Percentiles rank a stretch among this genome's conserved stretches.
Evolutionary conservation across 2,888 invertebrate species (phyloP).

Genomic region (Uropetala carovei): DNA sequence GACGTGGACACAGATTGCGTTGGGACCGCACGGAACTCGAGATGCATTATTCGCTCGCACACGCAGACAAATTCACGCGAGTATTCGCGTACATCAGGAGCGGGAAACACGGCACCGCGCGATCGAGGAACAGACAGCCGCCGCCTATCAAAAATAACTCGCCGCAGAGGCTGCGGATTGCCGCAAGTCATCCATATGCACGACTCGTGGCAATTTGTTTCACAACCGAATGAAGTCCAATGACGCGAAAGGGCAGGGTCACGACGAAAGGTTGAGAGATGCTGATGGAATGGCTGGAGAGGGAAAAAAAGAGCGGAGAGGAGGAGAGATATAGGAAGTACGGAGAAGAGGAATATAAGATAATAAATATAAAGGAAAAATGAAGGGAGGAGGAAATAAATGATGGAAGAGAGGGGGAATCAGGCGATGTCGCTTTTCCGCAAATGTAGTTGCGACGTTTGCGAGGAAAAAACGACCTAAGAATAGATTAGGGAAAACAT

Average conservation of each 20-base stretch:
- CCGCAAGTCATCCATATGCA: background rate
- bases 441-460: background rate
- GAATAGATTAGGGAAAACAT: background rate
- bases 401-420: too few species aligned
- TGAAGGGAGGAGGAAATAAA: too few species aligned
- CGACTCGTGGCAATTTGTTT: background rate
- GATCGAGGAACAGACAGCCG: background rate
- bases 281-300: background rate
- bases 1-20: background rate
- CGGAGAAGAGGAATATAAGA: background rate
- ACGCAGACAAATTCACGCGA: background rate
- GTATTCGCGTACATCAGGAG: background rate
- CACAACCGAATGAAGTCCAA: background rate
- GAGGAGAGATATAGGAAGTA: background rate
- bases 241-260: slow-evolving; percentile 15
- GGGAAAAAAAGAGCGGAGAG: background rate
- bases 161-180: background rate
- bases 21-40: background rate
- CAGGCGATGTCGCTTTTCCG: too few species aligned
- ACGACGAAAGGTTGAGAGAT: background rate
- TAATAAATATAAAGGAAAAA: background rate
- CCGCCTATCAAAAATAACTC: background rate
- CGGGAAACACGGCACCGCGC: background rate
- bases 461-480: background rate
- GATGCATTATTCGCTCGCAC: slow-evolving; percentile 9